Evolutionary conservation across 2,888 invertebrate species (phyloP).

Genomic region (Epirrita christyi): DNA sequence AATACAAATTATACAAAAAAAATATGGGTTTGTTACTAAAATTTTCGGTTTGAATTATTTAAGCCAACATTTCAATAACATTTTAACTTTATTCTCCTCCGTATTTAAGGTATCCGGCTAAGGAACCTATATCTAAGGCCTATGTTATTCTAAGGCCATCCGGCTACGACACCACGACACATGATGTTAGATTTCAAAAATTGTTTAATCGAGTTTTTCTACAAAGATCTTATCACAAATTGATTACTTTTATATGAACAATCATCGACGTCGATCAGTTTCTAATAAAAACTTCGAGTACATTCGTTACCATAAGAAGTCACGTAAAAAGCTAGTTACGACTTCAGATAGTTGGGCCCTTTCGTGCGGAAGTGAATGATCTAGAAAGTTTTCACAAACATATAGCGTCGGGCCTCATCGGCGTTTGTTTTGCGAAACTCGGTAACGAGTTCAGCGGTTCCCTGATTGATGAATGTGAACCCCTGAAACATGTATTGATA

Average conservation of each 20-base stretch:
- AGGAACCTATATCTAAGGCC: no score
- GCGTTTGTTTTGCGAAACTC: constrained; percentile 60
- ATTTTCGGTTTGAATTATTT: neutral
- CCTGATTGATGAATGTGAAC: constrained; percentile 76
- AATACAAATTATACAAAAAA: neutral
- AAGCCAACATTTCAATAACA: neutral
- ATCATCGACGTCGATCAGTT: neutral
- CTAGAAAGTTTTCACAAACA: constrained; percentile 76
- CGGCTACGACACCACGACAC: no score
- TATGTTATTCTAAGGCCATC: no score
- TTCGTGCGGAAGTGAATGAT: constrained; percentile 78
- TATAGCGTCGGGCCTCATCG: constrained; percentile 67
- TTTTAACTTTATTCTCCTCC: neutral
- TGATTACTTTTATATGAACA: no score
- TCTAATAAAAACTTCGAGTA: neutral
- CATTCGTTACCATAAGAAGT: constrained; percentile 34
- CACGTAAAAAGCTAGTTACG: constrained; percentile 51
- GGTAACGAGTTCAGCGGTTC: constrained; percentile 76
- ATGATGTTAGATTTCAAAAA: neutral
- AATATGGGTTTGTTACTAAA: neutral
- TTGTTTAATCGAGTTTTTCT: neutral
- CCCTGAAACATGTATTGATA: constrained; percentile 67
- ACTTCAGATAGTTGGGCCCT: constrained; percentile 49
- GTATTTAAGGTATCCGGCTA: no score
- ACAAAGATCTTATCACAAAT: no score